Evolutionary conservation across 2,888 invertebrate genomes (phyloP).

Genomic region (Drosophila birchii): DNA sequence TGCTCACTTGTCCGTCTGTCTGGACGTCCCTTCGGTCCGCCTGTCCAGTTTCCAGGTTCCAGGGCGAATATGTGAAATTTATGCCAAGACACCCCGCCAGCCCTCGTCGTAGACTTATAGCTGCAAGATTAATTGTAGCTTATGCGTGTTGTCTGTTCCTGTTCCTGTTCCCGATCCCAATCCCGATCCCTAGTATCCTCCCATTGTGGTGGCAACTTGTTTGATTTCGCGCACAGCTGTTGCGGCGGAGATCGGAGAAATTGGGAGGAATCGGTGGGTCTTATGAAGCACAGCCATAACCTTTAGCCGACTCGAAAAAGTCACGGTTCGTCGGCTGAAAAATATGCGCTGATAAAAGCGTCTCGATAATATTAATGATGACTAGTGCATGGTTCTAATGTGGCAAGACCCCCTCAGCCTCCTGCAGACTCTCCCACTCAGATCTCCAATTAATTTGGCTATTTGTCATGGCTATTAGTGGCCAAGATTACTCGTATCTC

Average conservation of each 20-base stretch:
- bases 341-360: conserved; percentile 70
- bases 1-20: conserved; percentile 58
- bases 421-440: background rate
- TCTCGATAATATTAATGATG: conserved; percentile 78
- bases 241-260: conserved; percentile 53
- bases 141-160: conserved; percentile 65
- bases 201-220: conserved; percentile 69
- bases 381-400: conserved; percentile 57
- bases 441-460: conserved; percentile 67
- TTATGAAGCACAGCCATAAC: conserved; percentile 37
- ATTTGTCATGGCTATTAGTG: conserved; percentile 76
- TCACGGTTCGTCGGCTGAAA: conserved; percentile 59
- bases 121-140: conserved; percentile 80
- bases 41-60: conserved; percentile 43
- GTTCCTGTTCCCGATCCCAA: conserved; percentile 13
- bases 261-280: conserved; percentile 42
- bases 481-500: conserved; percentile 22
- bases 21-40: conserved; percentile 29
- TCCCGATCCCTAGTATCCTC: conserved; percentile 21
- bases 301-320: conserved; percentile 59
- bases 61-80: conserved; percentile 70
- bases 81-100: conserved; percentile 70
- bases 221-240: conserved; percentile 66
- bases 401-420: conserved; percentile 16
- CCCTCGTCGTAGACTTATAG: conserved; percentile 36